These are phyloP conservation scores for Parochlus steinenii DNA, from an alignment of 2,888 invertebrate genomes.

Conservation along the genomic window DNA sequence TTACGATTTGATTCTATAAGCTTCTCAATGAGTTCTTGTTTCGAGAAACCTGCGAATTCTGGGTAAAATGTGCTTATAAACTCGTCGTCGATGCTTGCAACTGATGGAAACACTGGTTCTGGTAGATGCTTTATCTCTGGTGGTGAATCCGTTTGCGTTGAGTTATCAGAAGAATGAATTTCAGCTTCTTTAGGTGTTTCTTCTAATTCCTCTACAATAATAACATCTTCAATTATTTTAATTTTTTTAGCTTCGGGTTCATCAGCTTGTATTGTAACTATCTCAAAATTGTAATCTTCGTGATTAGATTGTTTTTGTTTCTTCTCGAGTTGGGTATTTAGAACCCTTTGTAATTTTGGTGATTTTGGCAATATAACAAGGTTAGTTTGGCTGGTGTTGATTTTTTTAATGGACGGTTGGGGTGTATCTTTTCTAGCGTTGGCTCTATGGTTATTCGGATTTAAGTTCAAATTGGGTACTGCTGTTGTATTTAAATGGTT, in stretches of 20 bases:
- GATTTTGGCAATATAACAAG: background rate
- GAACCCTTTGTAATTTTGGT: background rate
- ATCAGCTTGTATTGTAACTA: background rate
- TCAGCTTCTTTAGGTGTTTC: background rate
- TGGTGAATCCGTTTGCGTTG: no score
- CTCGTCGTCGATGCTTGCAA: conserved; percentile 5
- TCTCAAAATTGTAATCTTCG: background rate
- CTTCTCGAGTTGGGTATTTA: background rate
- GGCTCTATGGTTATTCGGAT: background rate
- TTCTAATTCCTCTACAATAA: background rate
- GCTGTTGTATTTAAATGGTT: conserved; percentile 5
- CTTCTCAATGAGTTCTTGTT: conserved; percentile 2
- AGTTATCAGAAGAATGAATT: background rate
- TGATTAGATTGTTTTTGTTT: background rate
- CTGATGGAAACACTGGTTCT: background rate
- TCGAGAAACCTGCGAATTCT: background rate
- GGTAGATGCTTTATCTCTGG: no score
- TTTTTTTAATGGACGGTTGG: background rate
- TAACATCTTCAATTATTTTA: background rate
- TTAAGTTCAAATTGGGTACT: background rate
- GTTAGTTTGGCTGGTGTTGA: background rate
- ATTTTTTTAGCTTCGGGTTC: background rate
- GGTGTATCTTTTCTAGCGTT: background rate
- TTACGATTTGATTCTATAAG: background rate
- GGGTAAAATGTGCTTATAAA: conserved; percentile 2